phyloP scores from a whole-genome alignment of 2,113 vertebrate genomes.

The Colinus virginianus region DNA sequence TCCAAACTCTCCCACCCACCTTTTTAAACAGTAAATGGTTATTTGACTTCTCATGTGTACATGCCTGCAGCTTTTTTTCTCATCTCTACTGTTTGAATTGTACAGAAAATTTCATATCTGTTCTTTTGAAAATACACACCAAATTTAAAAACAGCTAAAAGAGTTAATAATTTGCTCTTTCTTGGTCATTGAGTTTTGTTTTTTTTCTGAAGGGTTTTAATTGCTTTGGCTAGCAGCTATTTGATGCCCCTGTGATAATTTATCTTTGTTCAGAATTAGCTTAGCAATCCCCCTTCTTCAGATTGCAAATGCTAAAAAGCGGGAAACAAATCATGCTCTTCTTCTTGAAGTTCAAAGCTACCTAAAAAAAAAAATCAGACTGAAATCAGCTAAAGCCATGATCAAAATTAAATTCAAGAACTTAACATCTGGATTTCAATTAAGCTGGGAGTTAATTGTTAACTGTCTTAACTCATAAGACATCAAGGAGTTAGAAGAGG shows the following conservation, averaged over 20 bases:
- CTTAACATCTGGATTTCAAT: constrained; percentile 75
- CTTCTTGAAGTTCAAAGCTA: constrained; percentile 48
- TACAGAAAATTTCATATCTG: neutral
- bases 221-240: constrained; percentile 38
- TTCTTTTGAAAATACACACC: neutral
- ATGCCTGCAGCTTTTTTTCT: neutral
- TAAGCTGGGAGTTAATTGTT: constrained; percentile 74
- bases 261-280: constrained; percentile 32
- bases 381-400: constrained; percentile 58
- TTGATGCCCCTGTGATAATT: constrained; percentile 11
- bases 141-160: neutral
- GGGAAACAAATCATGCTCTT: constrained; percentile 48
- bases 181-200: neutral
- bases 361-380: constrained; percentile 34
- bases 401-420: constrained; percentile 67
- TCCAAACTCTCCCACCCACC: neutral
- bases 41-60: neutral
- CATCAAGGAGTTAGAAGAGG: constrained; percentile 53
- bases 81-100: neutral
- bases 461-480: constrained; percentile 63
- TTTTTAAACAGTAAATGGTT: neutral
- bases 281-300: constrained; percentile 22
- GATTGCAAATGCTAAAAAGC: neutral
- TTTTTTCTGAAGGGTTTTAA: neutral
- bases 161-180: neutral